Conservation (phyloP, 2,797 vertebrate genomes). For the Phrynocephalus guinanensis region DNA sequence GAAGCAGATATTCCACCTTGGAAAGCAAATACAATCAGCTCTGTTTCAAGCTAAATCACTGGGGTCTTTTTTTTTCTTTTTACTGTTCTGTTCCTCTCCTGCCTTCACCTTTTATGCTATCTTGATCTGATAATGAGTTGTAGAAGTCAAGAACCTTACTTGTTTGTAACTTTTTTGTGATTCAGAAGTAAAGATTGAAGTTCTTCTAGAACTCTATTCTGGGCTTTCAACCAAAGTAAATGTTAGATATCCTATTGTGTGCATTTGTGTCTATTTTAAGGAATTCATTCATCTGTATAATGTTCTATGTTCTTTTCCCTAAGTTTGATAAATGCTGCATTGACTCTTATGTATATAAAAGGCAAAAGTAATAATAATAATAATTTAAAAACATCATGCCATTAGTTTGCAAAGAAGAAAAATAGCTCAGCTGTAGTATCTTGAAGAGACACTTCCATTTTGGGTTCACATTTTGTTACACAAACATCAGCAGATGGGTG, state of each 20-base stretch:
- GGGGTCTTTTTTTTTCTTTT: no score
- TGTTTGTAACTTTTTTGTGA: neutral
- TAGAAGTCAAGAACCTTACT: no score
- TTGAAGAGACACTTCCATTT: neutral
- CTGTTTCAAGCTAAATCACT: no score
- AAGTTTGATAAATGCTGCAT: neutral
- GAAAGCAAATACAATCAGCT: no score
- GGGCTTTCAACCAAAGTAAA: neutral
- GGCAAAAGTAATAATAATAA: neutral
- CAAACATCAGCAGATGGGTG: neutral
- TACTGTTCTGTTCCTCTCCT: no score
- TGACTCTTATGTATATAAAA: neutral
- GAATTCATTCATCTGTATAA: neutral
- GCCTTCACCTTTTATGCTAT: no score
- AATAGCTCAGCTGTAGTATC: neutral
- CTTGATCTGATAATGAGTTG: no score
- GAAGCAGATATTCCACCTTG: no score
- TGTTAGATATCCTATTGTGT: neutral
- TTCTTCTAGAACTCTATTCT: neutral
- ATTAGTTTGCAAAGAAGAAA: neutral
- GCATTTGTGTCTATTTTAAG: neutral
- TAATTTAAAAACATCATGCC: no score
- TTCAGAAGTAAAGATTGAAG: neutral
- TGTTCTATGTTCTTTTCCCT: neutral
- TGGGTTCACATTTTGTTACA: conserved; percentile 17